Percentiles rank a stretch among this genome's conserved stretches.
phyloP scores from a whole-genome alignment of 2,888 invertebrate genomes.

The Anagyrus pseudococci region DNA sequence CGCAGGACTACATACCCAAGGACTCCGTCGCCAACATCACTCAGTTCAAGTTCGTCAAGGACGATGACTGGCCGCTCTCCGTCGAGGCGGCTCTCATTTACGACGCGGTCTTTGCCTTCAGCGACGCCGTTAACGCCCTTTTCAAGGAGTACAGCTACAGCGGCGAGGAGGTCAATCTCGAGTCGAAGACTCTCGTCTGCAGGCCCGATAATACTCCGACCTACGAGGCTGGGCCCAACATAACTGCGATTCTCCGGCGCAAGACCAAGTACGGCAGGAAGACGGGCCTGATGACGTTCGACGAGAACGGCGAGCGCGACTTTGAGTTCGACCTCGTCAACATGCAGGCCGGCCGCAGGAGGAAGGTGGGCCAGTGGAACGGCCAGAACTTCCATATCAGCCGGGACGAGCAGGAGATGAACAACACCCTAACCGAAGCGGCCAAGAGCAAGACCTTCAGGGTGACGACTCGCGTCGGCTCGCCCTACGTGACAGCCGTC shows the following conservation, averaged over 20 bases:
- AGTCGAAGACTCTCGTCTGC: neutral
- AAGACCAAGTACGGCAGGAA: conserved; percentile 54
- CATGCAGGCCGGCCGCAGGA: conserved; percentile 67
- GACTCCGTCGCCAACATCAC: conserved; percentile 32
- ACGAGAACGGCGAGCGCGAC: conserved; percentile 65
- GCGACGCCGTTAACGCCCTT: conserved; percentile 76
- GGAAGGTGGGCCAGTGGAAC: conserved; percentile 66
- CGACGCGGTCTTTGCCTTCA: conserved; percentile 83
- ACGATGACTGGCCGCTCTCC: neutral
- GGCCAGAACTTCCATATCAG: conserved; percentile 41
- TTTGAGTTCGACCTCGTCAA: conserved; percentile 73
- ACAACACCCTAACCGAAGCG: conserved; percentile 61
- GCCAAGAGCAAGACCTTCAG: conserved; percentile 64
- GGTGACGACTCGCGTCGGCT: conserved; percentile 66
- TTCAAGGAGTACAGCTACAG: conserved; percentile 46
- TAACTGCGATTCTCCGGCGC: neutral
- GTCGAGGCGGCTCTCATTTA: conserved; percentile 81
- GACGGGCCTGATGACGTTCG: conserved; percentile 72
- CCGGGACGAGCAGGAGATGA: conserved; percentile 57
- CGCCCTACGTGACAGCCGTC: conserved; percentile 72
- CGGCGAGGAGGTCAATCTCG: conserved; percentile 22
- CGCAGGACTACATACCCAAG: conserved; percentile 11
- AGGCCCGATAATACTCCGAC: neutral
- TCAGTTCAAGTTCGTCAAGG: neutral
- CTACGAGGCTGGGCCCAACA: neutral